Evolutionary conservation across 2,888 invertebrate genomes (phyloP), one percentile per base, ranked within the genome.

Genomic region (Sesamia inferens): DNA sequence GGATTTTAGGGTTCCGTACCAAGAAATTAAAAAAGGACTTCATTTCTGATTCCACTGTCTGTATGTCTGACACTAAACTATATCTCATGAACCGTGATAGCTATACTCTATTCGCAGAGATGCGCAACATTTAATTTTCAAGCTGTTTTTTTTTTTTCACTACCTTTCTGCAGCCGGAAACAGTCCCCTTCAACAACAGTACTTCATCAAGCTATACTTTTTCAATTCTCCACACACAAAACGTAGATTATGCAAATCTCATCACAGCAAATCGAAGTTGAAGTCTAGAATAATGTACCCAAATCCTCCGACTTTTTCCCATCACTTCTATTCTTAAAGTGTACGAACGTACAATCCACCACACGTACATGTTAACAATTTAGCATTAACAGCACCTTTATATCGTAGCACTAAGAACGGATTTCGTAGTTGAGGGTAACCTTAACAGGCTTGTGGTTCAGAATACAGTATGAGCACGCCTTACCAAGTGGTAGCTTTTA

Each of bases 401-500:
- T 51, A 4, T 39, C 44, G 54, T 42, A 42, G 42, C 5, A 19
- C 5, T 58, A 63, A 67, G 22, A 16, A 5, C 13, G 22, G 47
- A 63, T 51, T 68, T 61, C 7, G n/a, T 57, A 22, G 7, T 39
- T 58, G 10, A 22, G 22, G 5, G 22, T 55, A 55, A 5, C 44
- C 5, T 31, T 31, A 31, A 44, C n/a, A 42, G 7, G 44, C 44
- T 4, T 44, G 13, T 13, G 44, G 44, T 44, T 44, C 13, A 44
- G 5, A 44, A 44, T 44, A 44, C 13, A 44, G 69, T 81, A 48
- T 76, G 72, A 61, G 70, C 47, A 42, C 31, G 63, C 42, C 69
- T 39, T 74, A 63, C 78, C 65, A 67, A 81, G 82, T 77, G 71
- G 78, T 63, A 74, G 81, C 71, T 81, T 81, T 81, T 81, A 81